phyloP scores from a whole-genome alignment of 2,888 invertebrate species.

The Aricia artaxerxes region DNA sequence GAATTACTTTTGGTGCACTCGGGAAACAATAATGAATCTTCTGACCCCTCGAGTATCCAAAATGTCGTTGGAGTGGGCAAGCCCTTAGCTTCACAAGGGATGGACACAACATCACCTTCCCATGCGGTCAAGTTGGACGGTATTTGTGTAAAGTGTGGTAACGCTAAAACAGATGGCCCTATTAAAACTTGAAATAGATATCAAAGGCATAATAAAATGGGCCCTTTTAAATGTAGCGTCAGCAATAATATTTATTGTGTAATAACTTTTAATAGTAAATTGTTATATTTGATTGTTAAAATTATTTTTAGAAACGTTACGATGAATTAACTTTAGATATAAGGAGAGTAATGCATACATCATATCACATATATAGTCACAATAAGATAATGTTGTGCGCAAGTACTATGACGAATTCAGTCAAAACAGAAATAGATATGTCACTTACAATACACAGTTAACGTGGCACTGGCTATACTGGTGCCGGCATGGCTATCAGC shows the following conservation, averaged over 20 bases:
- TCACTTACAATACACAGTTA: conserved; percentile 94
- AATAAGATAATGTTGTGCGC: background rate
- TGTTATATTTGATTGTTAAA: background rate
- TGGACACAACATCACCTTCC: conserved; percentile 91
- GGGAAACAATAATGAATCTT: conserved; percentile 82
- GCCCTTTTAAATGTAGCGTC: conserved; percentile 32
- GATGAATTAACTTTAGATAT: background rate
- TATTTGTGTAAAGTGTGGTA: conserved; percentile 91
- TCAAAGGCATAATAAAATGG: conserved; percentile 67
- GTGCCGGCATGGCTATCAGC: conserved; percentile 95
- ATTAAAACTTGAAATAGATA: conserved; percentile 63
- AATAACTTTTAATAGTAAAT: background rate
- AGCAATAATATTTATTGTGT: conserved; percentile 23
- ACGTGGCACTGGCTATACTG: conserved; percentile 91
- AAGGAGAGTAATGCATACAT: background rate
- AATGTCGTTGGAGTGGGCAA: conserved; percentile 96
- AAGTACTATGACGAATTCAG: background rate
- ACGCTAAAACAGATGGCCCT: conserved; percentile 85
- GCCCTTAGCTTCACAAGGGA: conserved; percentile 95
- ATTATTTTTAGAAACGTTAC: too few species aligned
- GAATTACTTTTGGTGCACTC: conserved; percentile 75
- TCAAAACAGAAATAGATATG: conserved; percentile 31
- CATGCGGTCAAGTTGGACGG: conserved; percentile 94
- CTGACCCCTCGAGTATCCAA: conserved; percentile 96
- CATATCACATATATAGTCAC: background rate